A percentile compares a stretch with the other conserved stretches of the same genome.
These are phyloP conservation scores for Ascidia mentula DNA, from an alignment of 23 tunicate genomes.

Conservation along the genomic window DNA sequence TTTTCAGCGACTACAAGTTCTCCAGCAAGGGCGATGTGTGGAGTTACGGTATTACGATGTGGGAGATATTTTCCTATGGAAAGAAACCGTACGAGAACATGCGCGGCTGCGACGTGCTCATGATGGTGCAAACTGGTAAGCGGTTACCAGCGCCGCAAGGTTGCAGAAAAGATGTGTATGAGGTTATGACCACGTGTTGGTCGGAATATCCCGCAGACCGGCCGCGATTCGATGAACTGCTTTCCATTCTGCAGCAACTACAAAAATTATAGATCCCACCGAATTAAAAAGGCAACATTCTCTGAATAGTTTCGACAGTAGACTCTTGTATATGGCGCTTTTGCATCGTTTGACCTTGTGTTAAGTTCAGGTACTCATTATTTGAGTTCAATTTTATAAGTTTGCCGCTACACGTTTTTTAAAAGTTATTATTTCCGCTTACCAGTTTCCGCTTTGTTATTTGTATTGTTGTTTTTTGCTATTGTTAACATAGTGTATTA, in stretches of 20 bases:
- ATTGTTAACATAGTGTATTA: too few relatives aligned
- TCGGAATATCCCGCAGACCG: conserved; percentile 41
- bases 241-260: neutral
- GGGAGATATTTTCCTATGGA: conserved; percentile 79
- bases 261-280: too few relatives aligned
- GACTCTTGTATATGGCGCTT: too few relatives aligned
- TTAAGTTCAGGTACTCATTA: too few relatives aligned
- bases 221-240: conserved; percentile 60
- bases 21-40: conserved; percentile 80
- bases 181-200: conserved; percentile 64
- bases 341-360: too few relatives aligned
- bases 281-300: too few relatives aligned
- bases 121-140: conserved; percentile 43
- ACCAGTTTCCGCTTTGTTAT: too few relatives aligned
- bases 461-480: too few relatives aligned
- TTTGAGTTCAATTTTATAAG: too few relatives aligned
- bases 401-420: too few relatives aligned
- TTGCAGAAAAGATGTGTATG: conserved; percentile 50
- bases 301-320: too few relatives aligned
- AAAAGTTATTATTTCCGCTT: too few relatives aligned
- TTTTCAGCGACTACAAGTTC: conserved; percentile 56
- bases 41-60: conserved; percentile 75
- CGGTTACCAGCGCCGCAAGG: conserved; percentile 50
- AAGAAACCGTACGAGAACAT: conserved; percentile 53
- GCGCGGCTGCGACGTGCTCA: conserved; percentile 58